phyloP scores from a whole-genome alignment of 2,797 vertebrate species.

The Pelochelys cantorii region DNA sequence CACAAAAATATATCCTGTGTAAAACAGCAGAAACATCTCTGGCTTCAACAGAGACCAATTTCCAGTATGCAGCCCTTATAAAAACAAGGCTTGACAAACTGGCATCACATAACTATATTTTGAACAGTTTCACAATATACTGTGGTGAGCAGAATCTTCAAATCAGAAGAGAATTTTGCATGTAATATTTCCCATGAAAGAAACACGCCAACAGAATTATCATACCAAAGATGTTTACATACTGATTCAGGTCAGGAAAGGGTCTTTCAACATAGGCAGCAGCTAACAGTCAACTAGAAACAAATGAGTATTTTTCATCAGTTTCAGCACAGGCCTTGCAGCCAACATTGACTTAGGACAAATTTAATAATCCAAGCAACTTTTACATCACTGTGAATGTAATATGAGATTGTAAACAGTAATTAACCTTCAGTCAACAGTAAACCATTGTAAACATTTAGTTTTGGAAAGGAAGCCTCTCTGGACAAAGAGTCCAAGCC shows the following conservation, averaged over 20 bases:
- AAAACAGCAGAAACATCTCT: neutral
- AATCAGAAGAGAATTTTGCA: neutral
- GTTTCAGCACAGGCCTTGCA: fast-evolving
- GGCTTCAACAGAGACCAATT: neutral
- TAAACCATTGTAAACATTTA: neutral
- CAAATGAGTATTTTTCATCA: fast-evolving
- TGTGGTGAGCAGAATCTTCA: neutral
- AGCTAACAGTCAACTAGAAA: neutral
- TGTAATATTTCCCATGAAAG: neutral
- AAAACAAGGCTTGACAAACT: neutral
- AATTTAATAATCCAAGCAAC: neutral
- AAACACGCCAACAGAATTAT: neutral
- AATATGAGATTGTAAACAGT: neutral
- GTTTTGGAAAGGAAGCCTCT: neutral
- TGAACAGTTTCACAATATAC: neutral
- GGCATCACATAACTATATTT: neutral
- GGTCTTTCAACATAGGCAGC: neutral
- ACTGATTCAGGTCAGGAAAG: neutral
- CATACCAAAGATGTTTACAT: neutral
- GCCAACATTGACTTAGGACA: neutral
- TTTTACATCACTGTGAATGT: fast-evolving
- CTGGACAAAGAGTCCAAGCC: neutral
- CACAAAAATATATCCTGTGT: neutral
- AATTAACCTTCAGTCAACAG: neutral
- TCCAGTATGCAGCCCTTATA: neutral